Percentiles rank a stretch among this genome's conserved stretches.
Conservation (phyloP, 2,113 vertebrate genomes). For the Campylorhamphus procurvoides region DNA sequence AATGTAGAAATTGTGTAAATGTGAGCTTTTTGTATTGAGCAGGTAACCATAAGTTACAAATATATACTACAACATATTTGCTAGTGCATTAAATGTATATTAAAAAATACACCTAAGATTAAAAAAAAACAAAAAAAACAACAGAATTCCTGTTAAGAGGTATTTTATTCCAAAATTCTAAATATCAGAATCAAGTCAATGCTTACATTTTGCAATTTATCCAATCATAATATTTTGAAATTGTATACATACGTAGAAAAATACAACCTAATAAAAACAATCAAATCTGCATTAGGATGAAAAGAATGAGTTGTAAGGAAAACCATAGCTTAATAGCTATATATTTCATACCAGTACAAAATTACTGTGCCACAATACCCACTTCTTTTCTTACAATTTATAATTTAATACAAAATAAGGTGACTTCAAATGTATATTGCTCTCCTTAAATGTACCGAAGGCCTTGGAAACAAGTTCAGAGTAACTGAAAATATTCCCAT, state of each 20-base stretch:
- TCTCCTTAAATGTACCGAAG: conserved; percentile 9
- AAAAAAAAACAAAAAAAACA: no score
- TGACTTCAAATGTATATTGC: conserved; percentile 15
- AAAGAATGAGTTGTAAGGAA: background rate
- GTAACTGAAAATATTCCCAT: background rate
- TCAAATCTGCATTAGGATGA: background rate
- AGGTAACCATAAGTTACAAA: background rate
- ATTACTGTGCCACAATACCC: background rate
- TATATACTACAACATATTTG: background rate
- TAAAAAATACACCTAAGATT: accelerated
- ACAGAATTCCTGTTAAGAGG: background rate
- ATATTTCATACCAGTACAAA: conserved; percentile 21
- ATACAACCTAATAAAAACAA: conserved; percentile 11
- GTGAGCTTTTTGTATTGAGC: background rate
- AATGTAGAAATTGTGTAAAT: background rate
- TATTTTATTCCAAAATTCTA: conserved; percentile 66
- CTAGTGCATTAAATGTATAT: background rate
- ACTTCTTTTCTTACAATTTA: background rate
- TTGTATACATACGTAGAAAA: conserved; percentile 30
- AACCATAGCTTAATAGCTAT: conserved; percentile 33
- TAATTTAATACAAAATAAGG: conserved; percentile 56
- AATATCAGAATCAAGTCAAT: conserved; percentile 36
- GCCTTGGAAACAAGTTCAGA: background rate
- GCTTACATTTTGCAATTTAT: conserved; percentile 8
- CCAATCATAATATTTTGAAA: conserved; percentile 22